Evolutionary conservation across 2,888 invertebrate species (phyloP).

Genomic region (Sarcophaga subvicina): DNA sequence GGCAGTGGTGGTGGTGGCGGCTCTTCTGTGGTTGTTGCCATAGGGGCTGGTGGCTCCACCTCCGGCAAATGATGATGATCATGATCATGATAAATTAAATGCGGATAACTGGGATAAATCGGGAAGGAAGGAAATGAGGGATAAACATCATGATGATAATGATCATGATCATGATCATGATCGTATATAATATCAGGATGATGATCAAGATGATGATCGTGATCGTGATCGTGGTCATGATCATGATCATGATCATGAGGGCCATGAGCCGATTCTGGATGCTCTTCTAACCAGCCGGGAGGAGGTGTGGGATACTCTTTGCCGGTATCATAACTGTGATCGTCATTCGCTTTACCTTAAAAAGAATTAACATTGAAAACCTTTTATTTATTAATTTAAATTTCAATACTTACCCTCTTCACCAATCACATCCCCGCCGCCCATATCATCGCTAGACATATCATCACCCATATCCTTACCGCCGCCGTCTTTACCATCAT

Average conservation of each 20-base stretch:
- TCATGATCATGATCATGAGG: slow-evolving; percentile 73
- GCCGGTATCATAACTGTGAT: slow-evolving; percentile 74
- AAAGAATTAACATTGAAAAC: background rate
- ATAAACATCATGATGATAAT: slow-evolving; percentile 74
- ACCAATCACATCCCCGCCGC: slow-evolving; percentile 39
- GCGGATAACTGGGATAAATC: slow-evolving; percentile 76
- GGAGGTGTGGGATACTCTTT: slow-evolving; percentile 81
- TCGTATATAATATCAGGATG: slow-evolving; percentile 52
- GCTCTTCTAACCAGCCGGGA: slow-evolving; percentile 78
- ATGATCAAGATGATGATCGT: slow-evolving; percentile 53
- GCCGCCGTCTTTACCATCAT: slow-evolving; percentile 62
- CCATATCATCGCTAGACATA: slow-evolving; percentile 36
- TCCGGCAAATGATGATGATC: slow-evolving; percentile 73
- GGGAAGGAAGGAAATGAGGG: slow-evolving; percentile 67
- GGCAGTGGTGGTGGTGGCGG: slow-evolving; percentile 75
- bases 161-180: slow-evolving; percentile 60
- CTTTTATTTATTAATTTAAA: background rate
- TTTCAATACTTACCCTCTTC: slow-evolving; percentile 51
- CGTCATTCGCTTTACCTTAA: slow-evolving; percentile 55
- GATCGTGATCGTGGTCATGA: slow-evolving; percentile 64
- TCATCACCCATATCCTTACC: slow-evolving; percentile 49
- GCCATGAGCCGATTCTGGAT: slow-evolving; percentile 74
- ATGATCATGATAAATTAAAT: slow-evolving; percentile 74
- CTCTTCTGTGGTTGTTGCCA: slow-evolving; percentile 74
- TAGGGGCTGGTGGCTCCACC: slow-evolving; percentile 73